Percentiles rank a stretch among this genome's conserved stretches.
phyloP scores from a whole-genome alignment of 2,113 vertebrate species.

The Solenodon paradoxus region DNA sequence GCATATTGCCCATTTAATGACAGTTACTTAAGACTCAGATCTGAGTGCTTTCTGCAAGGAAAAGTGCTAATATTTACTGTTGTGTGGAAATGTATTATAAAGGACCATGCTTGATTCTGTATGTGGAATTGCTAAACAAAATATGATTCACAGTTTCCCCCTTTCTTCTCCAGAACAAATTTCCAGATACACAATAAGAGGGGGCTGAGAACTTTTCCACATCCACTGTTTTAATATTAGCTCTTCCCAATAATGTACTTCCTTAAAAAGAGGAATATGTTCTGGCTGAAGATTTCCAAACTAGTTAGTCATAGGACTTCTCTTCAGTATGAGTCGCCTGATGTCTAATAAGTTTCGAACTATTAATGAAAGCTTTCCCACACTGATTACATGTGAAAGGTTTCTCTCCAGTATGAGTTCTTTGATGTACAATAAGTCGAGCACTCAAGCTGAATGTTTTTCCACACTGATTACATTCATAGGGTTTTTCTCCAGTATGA shows the following conservation, averaged over 20 bases:
- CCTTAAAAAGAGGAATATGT: background rate
- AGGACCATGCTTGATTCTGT: background rate
- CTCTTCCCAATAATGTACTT: background rate
- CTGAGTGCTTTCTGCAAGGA: background rate
- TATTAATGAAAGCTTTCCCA: constrained; percentile 77
- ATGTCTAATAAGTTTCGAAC: constrained; percentile 72
- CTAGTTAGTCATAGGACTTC: constrained; percentile 46
- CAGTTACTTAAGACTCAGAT: background rate
- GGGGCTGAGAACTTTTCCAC: background rate
- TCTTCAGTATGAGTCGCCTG: constrained; percentile 71
- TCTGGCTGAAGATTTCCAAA: background rate
- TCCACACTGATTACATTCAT: constrained; percentile 73
- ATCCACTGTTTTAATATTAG: background rate
- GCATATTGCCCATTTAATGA: background rate
- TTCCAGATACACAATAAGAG: background rate
- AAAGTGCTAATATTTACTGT: background rate
- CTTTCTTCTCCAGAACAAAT: background rate
- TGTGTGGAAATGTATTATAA: background rate
- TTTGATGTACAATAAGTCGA: constrained; percentile 72
- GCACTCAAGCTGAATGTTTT: constrained; percentile 71
- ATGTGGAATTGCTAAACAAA: background rate
- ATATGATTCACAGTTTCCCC: background rate
- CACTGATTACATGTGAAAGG: constrained; percentile 72
- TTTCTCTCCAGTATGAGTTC: constrained; percentile 75
- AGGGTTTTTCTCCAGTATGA: constrained; percentile 76